Conservation (phyloP, 2,113 vertebrate species). For the Hippocampus barbouri region DNA sequence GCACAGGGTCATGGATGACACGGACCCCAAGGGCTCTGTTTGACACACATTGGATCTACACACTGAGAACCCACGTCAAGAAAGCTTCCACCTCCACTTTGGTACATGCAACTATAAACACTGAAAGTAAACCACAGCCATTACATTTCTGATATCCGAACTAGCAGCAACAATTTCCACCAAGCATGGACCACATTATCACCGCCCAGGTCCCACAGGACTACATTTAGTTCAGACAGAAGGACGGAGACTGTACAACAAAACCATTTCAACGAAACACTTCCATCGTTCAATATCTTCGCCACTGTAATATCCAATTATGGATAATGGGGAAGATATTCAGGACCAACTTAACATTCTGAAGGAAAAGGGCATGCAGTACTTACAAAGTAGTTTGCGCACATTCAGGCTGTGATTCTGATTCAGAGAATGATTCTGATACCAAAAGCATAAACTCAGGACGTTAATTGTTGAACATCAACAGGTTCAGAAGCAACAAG, state of each 20-base stretch:
- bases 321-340: not conserved
- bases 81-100: conserved; percentile 1
- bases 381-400: not conserved
- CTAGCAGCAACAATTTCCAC: conserved; percentile 13
- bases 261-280: not conserved
- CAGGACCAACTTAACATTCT: not conserved
- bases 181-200: not conserved
- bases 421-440: no score
- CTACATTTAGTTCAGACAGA: not conserved
- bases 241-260: not conserved
- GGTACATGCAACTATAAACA: conserved; percentile 6
- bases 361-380: not conserved
- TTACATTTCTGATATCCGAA: conserved; percentile 2
- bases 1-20: conserved; percentile 9
- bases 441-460: not conserved
- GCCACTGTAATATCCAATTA: not conserved
- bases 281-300: not conserved
- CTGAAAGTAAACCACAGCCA: conserved; percentile 4
- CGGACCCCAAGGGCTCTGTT: conserved; percentile 25
- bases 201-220: not conserved
- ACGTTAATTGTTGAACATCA: not conserved
- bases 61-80: not conserved
- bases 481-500: not conserved
- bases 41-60: conserved; percentile 10
- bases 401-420: not conserved